These are phyloP conservation scores for Sarcophaga peregrina DNA, from an alignment of 1,140 invertebrate species.

Conservation along the genomic window DNA sequence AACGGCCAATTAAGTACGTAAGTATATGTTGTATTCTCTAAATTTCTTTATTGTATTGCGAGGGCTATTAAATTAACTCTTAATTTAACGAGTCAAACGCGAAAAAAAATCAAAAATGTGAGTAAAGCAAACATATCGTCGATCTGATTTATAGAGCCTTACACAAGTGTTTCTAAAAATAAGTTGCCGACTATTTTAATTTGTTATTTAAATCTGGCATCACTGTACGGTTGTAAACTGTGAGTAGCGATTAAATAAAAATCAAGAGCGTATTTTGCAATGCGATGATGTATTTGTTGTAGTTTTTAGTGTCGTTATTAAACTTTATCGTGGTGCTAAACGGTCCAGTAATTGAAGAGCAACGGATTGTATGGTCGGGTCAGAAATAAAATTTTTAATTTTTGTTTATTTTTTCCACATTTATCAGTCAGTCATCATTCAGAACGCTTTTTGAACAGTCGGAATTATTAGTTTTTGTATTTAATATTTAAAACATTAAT, in stretches of 20 bases:
- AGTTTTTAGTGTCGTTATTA: neutral
- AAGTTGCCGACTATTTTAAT: no score
- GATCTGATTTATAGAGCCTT: no score
- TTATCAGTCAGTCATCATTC: constrained; percentile 3
- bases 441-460: neutral
- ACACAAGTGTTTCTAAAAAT: no score
- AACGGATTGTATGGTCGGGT: neutral
- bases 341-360: constrained; percentile 11
- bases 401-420: neutral
- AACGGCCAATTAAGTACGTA: no score
- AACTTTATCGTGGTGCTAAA: neutral
- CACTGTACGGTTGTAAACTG: neutral
- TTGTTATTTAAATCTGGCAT: neutral
- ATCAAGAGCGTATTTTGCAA: neutral
- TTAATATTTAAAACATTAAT: neutral
- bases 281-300: no score
- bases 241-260: neutral
- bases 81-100: no score
- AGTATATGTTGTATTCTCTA: no score
- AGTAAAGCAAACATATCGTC: no score
- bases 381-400: neutral
- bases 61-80: no score
- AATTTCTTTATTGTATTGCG: no score
- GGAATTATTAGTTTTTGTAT: neutral
- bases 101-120: no score